phyloP scores from a whole-genome alignment of 1,140 invertebrate genomes.

The Habropoda laboriosa region DNA sequence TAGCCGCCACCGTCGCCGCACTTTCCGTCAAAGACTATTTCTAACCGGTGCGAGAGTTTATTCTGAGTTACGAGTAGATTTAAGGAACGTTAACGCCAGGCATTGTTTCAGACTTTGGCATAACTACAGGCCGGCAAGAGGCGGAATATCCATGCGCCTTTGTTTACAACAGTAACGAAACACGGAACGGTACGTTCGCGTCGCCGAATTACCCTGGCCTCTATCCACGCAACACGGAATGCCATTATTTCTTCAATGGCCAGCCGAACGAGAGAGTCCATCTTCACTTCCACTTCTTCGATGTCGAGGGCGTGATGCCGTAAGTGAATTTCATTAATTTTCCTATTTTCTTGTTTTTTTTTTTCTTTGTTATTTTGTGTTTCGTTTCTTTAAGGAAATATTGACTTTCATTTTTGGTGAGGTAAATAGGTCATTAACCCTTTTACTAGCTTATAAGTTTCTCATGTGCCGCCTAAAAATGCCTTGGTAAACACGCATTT shows the following conservation, averaged over 20 bases:
- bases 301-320: constrained; percentile 95
- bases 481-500: background rate
- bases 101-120: constrained; percentile 87
- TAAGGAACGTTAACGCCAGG: constrained; percentile 2
- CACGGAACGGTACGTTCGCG: constrained; percentile 91
- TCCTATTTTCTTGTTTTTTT: background rate
- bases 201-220: constrained; percentile 96
- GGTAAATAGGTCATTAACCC: no score
- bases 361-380: background rate
- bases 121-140: constrained; percentile 89
- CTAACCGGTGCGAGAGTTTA: background rate
- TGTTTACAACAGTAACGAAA: constrained; percentile 90
- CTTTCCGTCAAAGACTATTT: no score
- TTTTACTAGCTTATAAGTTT: no score
- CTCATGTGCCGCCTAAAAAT: no score
- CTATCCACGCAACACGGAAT: constrained; percentile 95
- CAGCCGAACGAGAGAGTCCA: constrained; percentile 90
- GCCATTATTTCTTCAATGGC: constrained; percentile 97
- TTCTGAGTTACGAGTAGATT: background rate
- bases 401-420: background rate
- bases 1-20: background rate
- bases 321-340: constrained; percentile 82
- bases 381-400: background rate
- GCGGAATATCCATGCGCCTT: constrained; percentile 90
- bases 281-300: constrained; percentile 94